Evolutionary conservation across 2,888 invertebrate genomes (phyloP), one percentile per base, ranked within the genome.

Genomic region (Myopa testacea): DNA sequence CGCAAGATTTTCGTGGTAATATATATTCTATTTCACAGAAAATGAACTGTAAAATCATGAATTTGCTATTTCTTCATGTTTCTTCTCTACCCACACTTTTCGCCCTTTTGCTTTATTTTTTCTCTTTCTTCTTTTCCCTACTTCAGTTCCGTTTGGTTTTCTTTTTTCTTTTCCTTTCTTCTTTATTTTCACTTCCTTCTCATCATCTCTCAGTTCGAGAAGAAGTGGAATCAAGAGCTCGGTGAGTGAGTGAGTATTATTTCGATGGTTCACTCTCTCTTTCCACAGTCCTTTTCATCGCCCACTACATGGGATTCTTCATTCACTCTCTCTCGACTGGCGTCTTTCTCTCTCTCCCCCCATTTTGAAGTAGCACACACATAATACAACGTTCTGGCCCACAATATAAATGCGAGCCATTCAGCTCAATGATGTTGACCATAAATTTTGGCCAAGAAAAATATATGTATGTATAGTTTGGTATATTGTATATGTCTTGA

Each of bases 341-440:
- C 14, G 26, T 10, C 50, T 69, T 12, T 26, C 19, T 19, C 40
- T n/a, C 67, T 37, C 67, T 8, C 40, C 67, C 34, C 40, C 12
- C 40, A 67, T 40, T 40, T 8, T 40, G 10, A 40, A 16, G 67
- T n/a, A 37, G 67, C 67, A 38, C 67, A 40, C 26, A 26, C 26
- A 26, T 26, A 26, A 26, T 67, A 37, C 67, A 40, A 67, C 37
- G 45, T 3, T 10, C 45, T 45, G 45, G 45, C 69, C 26, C 55
- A 14, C 55, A 55, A 55, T 70, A 70, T 52, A 55, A 70, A 70
- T 55, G 55, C 70, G 70, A 60, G 40, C 40, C 75, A 50, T 65
- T 67, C 75, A 67, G 68, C 68, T 38, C 68, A n/a, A 38, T 75
- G 75, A 75, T 68, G 68, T 68, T 68, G 75, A 68, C 75, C 67